phyloP scores from a whole-genome alignment of 2,113 vertebrate genomes.

The Calyptomena viridis region DNA sequence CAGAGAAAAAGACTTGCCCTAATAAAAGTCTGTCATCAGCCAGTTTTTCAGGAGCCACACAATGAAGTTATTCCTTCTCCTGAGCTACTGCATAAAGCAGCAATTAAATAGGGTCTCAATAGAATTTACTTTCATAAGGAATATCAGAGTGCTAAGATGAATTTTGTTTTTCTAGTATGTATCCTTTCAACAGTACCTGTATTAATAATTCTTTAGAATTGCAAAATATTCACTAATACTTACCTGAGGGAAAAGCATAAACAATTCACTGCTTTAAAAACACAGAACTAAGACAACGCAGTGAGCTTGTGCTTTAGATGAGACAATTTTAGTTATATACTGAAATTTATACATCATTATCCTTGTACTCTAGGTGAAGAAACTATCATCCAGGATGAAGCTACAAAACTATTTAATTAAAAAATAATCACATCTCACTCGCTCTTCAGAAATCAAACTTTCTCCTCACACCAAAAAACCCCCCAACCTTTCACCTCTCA shows the following conservation, averaged over 20 bases:
- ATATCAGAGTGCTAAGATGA: neutral
- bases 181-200: neutral
- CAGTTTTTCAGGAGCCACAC: neutral
- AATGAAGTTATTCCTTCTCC: neutral
- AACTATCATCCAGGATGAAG: neutral
- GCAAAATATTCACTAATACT: neutral
- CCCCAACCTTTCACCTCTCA: neutral
- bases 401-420: neutral
- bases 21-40: neutral
- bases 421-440: neutral
- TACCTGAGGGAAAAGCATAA: neutral
- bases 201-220: neutral
- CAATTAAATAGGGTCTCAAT: neutral
- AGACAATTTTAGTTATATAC: neutral
- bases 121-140: neutral
- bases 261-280: neutral
- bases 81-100: neutral
- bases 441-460: neutral
- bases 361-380: neutral
- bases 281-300: neutral
- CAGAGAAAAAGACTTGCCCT: neutral
- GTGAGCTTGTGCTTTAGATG: neutral
- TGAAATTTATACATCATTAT: neutral
- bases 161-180: neutral
- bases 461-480: neutral